Evolutionary conservation across 1,140 invertebrate species (phyloP), one percentile per base, ranked within the genome.

Genomic region (Mercenaria mercenaria): DNA sequence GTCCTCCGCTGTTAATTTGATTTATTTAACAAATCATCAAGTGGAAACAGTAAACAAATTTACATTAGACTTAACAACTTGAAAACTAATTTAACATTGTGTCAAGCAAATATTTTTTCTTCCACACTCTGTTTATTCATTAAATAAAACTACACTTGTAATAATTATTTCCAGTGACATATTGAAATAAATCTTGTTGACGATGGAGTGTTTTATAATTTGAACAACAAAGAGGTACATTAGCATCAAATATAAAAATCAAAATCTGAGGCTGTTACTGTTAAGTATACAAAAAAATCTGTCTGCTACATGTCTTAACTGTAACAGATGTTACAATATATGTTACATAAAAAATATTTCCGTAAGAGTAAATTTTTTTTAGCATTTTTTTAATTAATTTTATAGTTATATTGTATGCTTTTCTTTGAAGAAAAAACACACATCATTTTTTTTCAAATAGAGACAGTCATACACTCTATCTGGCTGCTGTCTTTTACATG

Each of bases 11-110:
- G 50, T 37, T 18, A 67, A 34, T 47, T 26, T 79, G 76, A 79
- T 79, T 52, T 79, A 79, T 79, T 79, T 32, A 47, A 50, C 74
- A 52, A 52, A 52, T 77, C 47, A 52, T 50, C 15, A 2, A 77
- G 26, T 76, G 43, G 43, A 76, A 76, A 76, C 72, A 76, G 41
- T 76, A 47, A 76, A 56, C 76, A 56, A 37, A 79, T 79, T 52
- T 56, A 79, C 76, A 79, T 39, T 52, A 39, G 47, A 32, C 10
- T 79, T 79, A 79, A 50, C 43, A 56, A 4, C 76, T 52, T 47
- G 76, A 79, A 79, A 79, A 79, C 43, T 79, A 79, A 77, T 52
- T 79, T 50, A 52, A 34, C 47, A 56, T 26, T 26, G n/a, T 79
- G 43, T 79, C 43, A n/a, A n/a, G 76, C 37, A 79, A 79, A 79